phyloP scores from a whole-genome alignment of 1,140 invertebrate genomes.

The Oncopodura yosiiana region DNA sequence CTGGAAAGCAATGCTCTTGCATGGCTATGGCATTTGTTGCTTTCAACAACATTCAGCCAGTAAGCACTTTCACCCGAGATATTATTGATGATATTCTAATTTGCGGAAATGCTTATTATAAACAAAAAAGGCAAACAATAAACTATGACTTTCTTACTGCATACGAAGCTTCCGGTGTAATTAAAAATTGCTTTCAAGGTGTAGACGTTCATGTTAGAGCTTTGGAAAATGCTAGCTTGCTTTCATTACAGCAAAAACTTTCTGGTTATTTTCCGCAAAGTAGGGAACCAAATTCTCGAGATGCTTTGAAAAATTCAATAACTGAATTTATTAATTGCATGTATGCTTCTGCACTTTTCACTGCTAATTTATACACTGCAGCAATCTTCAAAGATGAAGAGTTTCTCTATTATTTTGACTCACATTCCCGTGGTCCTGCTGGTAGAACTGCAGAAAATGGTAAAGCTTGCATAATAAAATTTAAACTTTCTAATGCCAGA shows the following conservation, averaged over 20 bases:
- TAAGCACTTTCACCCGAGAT: not conserved
- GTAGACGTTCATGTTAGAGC: no score
- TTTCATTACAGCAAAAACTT: no score
- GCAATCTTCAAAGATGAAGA: not conserved
- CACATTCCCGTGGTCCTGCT: not conserved
- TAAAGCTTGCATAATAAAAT: not conserved
- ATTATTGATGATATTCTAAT: slow-evolving; percentile 1
- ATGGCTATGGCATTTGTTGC: not conserved
- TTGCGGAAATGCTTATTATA: not conserved
- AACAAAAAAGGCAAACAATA: no score
- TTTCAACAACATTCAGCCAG: not conserved
- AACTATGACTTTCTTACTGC: no score
- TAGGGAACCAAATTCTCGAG: no score
- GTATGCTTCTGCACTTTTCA: not conserved
- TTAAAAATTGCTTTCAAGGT: no score
- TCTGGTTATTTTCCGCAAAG: no score
- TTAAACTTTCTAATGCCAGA: no score
- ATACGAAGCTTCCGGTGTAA: no score
- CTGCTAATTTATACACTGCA: not conserved
- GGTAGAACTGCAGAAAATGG: not conserved
- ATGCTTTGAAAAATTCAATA: no score
- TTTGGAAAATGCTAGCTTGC: no score
- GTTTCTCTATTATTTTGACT: not conserved
- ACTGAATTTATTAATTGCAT: no score
- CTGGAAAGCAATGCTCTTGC: not conserved